Base-by-base conservation (phyloP, 2,797 vertebrate genomes). In the Anableps anableps region DNA sequence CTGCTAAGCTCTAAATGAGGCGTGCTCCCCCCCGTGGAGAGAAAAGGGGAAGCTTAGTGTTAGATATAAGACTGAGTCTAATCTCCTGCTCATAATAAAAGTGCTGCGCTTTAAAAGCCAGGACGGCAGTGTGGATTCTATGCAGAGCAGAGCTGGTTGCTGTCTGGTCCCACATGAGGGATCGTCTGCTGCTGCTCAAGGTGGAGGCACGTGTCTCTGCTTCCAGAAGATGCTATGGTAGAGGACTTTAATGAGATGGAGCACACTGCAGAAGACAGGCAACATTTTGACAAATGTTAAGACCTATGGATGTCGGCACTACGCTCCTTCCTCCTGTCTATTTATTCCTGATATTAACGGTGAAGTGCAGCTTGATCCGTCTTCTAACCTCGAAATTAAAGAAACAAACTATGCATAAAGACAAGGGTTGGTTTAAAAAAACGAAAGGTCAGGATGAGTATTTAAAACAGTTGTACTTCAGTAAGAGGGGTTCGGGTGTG, bases 61-160 rank as follows among this genome's bases (percentile, higher is more conserved):
- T 88, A 70, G 84, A 91, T 86, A 81, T 91, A 90, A 93, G 86
- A 84, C 90, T 87, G 88, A 92, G 92, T 92, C 80, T 90, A 85
- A 91, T 91, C 85, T 92, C 81, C 34, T 72, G 75, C 84, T 92
- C 86, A 83, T 91, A 89, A 90, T 88, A 89, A 89, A 91, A 86
- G 86, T 82, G 74, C 83, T 81, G 83, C 43, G 21, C 87, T 91
- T 90, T 84, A 80, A 89, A 89, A 86, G 73, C 75, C 82, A 47
- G 76, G 38, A 81, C 79, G 82, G 85, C 70, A 66, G 89, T 88
- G 80, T 89, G 89, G 86, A 88, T 94, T 88, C n/a, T 84, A 89
- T 51, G 41, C 58, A 80, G 60, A 90, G 77, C 83, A 88, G 84
- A 86, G 87, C 83, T 50, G 72, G 83, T 86, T 88, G 79, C 81